Evolutionary conservation across 2,113 vertebrate species (phyloP).

Genomic region (Chitala chitala): DNA sequence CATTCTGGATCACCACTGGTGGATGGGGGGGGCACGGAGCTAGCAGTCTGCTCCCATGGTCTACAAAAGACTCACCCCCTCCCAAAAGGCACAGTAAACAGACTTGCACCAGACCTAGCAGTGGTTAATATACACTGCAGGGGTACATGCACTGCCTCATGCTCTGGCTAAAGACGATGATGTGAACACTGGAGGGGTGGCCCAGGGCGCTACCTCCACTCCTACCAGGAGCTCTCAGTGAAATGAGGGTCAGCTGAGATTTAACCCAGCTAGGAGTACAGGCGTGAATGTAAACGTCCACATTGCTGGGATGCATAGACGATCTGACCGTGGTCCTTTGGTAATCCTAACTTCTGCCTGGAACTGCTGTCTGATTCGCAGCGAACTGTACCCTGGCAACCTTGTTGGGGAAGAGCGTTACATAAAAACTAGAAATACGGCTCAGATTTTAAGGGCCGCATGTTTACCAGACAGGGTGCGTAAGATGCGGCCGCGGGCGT

Average conservation of each 20-base stretch:
- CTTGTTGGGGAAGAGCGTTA: background rate
- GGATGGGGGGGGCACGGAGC: background rate
- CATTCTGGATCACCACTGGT: background rate
- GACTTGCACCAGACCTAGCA: background rate
- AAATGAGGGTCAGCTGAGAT: too few relatives aligned
- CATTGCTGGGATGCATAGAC: too few relatives aligned
- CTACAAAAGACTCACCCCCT: background rate
- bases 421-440: background rate
- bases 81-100: too few relatives aligned
- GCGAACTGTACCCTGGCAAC: background rate
- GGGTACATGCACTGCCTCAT: background rate
- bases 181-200: background rate
- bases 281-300: too few relatives aligned
- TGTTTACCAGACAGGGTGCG: conserved; percentile 50
- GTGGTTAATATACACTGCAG: background rate
- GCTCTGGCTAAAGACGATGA: background rate
- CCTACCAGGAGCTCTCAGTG: background rate
- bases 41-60: conserved; percentile 15
- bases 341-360: too few relatives aligned
- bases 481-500: conserved; percentile 46
- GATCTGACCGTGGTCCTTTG: too few relatives aligned
- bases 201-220: background rate
- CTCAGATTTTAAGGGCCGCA: conserved; percentile 24
- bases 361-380: too few relatives aligned
- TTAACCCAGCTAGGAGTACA: too few relatives aligned